A percentile compares a stretch with the other conserved stretches of the same genome.
Conservation (phyloP, 92 coral and sea anemone genomes). For the Palythoa grandiflora region DNA sequence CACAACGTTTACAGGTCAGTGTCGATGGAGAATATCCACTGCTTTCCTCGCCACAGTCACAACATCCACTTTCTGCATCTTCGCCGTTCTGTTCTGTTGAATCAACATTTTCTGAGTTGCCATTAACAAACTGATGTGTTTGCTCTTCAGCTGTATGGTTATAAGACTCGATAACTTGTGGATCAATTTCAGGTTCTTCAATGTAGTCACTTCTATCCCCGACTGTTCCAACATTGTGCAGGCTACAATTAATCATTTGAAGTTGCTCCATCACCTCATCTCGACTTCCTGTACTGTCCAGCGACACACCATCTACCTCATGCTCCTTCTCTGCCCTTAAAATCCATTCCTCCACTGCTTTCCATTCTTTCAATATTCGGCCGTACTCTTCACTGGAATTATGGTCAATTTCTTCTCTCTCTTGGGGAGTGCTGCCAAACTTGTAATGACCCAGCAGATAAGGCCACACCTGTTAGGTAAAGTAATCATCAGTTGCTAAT, state of each 20-base stretch:
- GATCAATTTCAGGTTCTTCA: conserved; percentile 83
- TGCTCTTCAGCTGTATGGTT: conserved; percentile 10
- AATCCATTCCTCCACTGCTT: conserved; percentile 83
- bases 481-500: background rate
- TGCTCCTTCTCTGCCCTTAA: conserved; percentile 82
- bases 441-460: conserved; percentile 89
- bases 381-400: conserved; percentile 68
- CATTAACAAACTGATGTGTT: conserved; percentile 69
- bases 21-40: conserved; percentile 52
- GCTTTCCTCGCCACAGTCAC: conserved; percentile 84
- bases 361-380: conserved; percentile 89
- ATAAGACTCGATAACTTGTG: conserved; percentile 61
- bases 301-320: conserved; percentile 90
- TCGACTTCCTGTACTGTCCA: conserved; percentile 95
- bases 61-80: conserved; percentile 91
- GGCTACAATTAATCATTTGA: conserved; percentile 82
- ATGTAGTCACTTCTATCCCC: conserved; percentile 44
- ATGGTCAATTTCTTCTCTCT: conserved; percentile 73
- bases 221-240: conserved; percentile 68
- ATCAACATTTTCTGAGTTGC: conserved; percentile 61
- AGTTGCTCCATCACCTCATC: conserved; percentile 94
- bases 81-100: conserved; percentile 67
- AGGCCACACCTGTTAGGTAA: conserved; percentile 85
- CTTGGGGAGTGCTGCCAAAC: conserved; percentile 89
- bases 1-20: conserved; percentile 73